Evolutionary conservation across 92 coral and sea anemone genomes (phyloP).

Genomic region (Porites lobata): DNA sequence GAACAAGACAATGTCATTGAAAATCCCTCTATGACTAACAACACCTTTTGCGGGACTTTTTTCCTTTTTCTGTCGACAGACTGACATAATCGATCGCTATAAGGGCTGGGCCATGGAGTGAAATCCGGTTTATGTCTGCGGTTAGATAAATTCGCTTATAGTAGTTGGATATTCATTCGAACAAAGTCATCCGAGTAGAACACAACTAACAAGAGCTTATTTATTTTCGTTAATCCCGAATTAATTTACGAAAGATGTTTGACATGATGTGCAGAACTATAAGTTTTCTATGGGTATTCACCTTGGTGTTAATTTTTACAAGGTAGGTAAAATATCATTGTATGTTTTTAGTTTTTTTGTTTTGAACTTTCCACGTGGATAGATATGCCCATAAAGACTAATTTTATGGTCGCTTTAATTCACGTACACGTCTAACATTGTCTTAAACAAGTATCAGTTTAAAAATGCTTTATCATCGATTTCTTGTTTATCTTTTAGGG

Average conservation of each 20-base stretch:
- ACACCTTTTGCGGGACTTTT: slow-evolving; percentile 26
- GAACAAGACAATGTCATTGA: slow-evolving; percentile 24
- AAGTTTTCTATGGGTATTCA: slow-evolving; percentile 20
- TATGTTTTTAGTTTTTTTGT: background rate
- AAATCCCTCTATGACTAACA: background rate
- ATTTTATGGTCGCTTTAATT: background rate
- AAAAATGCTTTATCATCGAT: slow-evolving; percentile 1
- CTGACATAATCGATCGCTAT: background rate
- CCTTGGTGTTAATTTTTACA: slow-evolving; percentile 34
- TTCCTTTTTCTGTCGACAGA: background rate
- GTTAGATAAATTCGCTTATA: background rate
- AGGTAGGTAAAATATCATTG: slow-evolving; percentile 4
- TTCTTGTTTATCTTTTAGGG: slow-evolving; percentile 6
- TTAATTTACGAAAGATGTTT: background rate
- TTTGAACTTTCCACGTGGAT: slow-evolving; percentile 10
- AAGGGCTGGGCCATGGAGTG: slow-evolving; percentile 7
- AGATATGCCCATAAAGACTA: too few species aligned
- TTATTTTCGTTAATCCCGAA: background rate
- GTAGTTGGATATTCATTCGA: slow-evolving; percentile 11
- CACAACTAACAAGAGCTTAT: background rate
- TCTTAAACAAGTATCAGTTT: background rate
- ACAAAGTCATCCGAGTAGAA: slow-evolving; percentile 24
- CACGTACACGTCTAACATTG: background rate
- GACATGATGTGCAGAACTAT: slow-evolving; percentile 29
- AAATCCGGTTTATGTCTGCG: slow-evolving; percentile 46